A percentile compares a stretch with the other conserved stretches of the same genome.
Conservation (phyloP, 2,797 vertebrate species). For the Amphiprion clarkii region DNA sequence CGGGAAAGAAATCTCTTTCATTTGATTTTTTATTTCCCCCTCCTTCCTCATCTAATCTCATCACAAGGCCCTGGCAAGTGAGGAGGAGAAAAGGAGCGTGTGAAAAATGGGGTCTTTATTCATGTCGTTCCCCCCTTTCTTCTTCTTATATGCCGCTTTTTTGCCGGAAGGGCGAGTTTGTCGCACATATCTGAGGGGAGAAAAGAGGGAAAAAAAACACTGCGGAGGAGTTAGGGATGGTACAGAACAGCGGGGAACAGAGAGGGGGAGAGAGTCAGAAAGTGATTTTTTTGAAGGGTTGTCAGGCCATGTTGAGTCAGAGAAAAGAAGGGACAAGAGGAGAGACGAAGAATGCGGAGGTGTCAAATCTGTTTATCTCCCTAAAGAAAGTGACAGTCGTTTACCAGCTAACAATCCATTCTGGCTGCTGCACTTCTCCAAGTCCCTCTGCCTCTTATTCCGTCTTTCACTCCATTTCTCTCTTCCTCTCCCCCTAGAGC, state of each 20-base stretch:
- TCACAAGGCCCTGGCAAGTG: slow-evolving; percentile 57
- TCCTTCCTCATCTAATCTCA: slow-evolving; percentile 62
- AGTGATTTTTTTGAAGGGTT: slow-evolving; percentile 69
- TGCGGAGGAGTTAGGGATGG: slow-evolving; percentile 44
- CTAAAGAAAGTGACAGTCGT: slow-evolving; percentile 79
- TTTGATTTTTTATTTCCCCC: slow-evolving; percentile 40
- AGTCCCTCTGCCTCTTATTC: slow-evolving; percentile 67
- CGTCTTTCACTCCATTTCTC: slow-evolving; percentile 46
- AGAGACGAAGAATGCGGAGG: slow-evolving; percentile 68
- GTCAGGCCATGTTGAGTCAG: slow-evolving; percentile 70
- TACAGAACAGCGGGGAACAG: slow-evolving; percentile 50
- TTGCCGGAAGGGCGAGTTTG: slow-evolving; percentile 76
- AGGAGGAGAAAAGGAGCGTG: slow-evolving; percentile 38
- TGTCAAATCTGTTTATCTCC: slow-evolving; percentile 82
- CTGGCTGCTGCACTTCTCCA: slow-evolving; percentile 53
- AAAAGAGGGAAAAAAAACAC: slow-evolving; percentile 5
- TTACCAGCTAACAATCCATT: slow-evolving; percentile 80
- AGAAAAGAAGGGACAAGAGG: slow-evolving; percentile 65
- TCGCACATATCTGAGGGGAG: slow-evolving; percentile 62
- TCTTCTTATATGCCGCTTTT: slow-evolving; percentile 46
- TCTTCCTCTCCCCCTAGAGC: slow-evolving; percentile 43
- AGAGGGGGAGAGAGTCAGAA: slow-evolving; percentile 46
- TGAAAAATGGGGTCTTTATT: slow-evolving; percentile 72
- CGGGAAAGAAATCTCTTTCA: slow-evolving; percentile 40
- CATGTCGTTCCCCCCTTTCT: slow-evolving; percentile 58